phyloP scores from a whole-genome alignment of 2,113 vertebrate genomes.

The Lethenteron camtschaticum region DNA sequence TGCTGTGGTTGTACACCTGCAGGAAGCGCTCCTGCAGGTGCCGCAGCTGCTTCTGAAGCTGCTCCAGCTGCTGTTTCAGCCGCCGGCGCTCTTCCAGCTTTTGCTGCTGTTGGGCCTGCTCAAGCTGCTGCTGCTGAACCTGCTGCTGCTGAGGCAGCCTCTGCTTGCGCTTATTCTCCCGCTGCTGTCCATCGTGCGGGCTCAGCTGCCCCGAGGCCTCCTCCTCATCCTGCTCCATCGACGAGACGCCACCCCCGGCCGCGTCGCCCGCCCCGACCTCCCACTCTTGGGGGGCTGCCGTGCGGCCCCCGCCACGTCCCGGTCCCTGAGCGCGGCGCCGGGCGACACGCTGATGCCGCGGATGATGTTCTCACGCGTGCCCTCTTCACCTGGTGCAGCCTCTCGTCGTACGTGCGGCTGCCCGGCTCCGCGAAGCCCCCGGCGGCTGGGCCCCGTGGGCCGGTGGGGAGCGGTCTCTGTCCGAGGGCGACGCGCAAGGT shows the following conservation, averaged over 20 bases:
- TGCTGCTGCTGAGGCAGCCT: neutral
- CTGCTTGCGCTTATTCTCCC: conserved; percentile 5
- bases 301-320: neutral
- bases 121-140: neutral
- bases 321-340: neutral
- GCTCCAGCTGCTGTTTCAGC: neutral
- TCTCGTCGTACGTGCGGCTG: neutral
- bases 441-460: no score
- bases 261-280: neutral
- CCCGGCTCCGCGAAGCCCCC: no score
- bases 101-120: neutral
- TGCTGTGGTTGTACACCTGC: neutral
- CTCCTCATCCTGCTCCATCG: neutral
- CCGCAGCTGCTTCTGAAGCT: neutral
- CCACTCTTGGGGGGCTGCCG: conserved; percentile 4
- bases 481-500: no score
- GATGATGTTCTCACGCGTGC: conserved; percentile 1
- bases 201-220: neutral
- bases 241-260: neutral
- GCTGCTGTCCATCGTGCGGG: no score
- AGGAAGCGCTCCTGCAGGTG: conserved; percentile 6
- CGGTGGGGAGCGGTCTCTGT: no score
- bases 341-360: conserved; percentile 1
- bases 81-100: conserved; percentile 1
- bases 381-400: conserved; percentile 1